phyloP scores from a whole-genome alignment of 2,113 vertebrate species.

The Neogobius melanostomus region DNA sequence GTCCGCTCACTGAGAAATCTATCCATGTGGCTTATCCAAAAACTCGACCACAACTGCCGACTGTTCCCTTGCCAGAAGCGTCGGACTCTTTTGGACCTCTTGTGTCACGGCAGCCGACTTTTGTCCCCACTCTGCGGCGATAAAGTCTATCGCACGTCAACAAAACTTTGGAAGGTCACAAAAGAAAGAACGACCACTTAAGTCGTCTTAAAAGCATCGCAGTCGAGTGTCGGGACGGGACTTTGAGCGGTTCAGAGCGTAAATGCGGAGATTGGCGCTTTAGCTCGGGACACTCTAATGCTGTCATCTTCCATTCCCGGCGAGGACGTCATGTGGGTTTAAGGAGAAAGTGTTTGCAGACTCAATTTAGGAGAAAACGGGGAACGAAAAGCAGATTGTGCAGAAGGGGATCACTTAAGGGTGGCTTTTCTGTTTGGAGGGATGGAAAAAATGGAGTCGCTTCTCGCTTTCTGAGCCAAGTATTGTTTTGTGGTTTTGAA shows the following conservation, averaged over 20 bases:
- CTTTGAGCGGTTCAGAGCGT: conserved; percentile 27
- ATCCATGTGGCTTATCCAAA: conserved; percentile 70
- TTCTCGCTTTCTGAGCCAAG: not conserved
- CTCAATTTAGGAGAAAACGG: conserved; percentile 29
- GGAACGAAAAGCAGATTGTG: conserved; percentile 5
- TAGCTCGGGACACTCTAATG: conserved; percentile 27
- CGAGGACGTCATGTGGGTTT: conserved; percentile 31
- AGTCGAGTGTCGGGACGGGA: not conserved
- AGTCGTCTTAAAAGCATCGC: conserved; percentile 20
- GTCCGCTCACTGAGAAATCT: conserved; percentile 39
- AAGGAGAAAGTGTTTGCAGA: conserved; percentile 23
- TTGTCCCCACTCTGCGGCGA: not conserved
- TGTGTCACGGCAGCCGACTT: conserved; percentile 50
- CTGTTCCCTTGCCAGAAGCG: conserved; percentile 75
- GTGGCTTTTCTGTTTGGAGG: not conserved
- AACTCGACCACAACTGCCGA: conserved; percentile 55
- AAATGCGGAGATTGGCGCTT: conserved; percentile 33
- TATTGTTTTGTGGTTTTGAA: too few species aligned
- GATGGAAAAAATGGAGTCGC: not conserved
- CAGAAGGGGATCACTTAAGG: too few species aligned
- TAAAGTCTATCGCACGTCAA: conserved; percentile 29
- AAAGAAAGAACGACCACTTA: conserved; percentile 32
- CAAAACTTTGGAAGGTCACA: conserved; percentile 22
- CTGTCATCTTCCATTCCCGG: conserved; percentile 39
- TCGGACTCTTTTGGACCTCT: conserved; percentile 58